A percentile compares a stretch with the other conserved stretches of the same genome.
These are phyloP conservation scores for Drosophila mercatorum DNA, from an alignment of 2,888 invertebrate species.

Conservation along the genomic window DNA sequence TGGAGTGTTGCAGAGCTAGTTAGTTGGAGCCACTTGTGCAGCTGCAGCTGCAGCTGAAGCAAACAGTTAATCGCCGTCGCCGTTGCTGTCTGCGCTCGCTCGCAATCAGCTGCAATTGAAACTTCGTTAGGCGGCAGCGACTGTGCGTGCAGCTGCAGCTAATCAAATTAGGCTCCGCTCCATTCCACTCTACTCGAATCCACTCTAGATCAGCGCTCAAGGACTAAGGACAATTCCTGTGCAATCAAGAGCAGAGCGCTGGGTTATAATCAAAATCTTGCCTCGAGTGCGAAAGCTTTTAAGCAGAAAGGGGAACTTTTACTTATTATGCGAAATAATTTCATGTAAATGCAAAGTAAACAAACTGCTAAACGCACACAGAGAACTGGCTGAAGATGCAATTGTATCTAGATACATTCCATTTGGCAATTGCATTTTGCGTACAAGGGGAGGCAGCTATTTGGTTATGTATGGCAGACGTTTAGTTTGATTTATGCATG, in stretches of 20 bases:
- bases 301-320: neutral
- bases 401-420: slow-evolving; percentile 27
- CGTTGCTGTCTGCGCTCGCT: slow-evolving; percentile 10
- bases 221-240: slow-evolving; percentile 19
- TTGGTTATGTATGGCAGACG: slow-evolving; percentile 48
- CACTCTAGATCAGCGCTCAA: slow-evolving; percentile 8
- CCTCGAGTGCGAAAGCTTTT: neutral
- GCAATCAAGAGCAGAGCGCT: slow-evolving; percentile 35
- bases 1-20: slow-evolving; percentile 4
- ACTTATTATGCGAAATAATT: slow-evolving; percentile 57
- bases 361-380: slow-evolving; percentile 30
- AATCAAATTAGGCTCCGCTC: slow-evolving; percentile 31
- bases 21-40: slow-evolving; percentile 21
- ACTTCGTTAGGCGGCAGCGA: slow-evolving; percentile 31
- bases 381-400: slow-evolving; percentile 5
- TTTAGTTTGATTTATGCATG: slow-evolving; percentile 65
- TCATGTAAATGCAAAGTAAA: slow-evolving; percentile 63
- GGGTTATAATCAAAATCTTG: slow-evolving; percentile 24
- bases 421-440: slow-evolving; percentile 26
- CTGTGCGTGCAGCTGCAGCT: slow-evolving; percentile 25
- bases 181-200: neutral
- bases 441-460: slow-evolving; percentile 17
- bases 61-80: slow-evolving; percentile 23
- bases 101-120: slow-evolving; percentile 48
- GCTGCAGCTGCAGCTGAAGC: neutral